phyloP scores from a whole-genome alignment of 2,113 vertebrate species.

The Dascyllus trimaculatus region DNA sequence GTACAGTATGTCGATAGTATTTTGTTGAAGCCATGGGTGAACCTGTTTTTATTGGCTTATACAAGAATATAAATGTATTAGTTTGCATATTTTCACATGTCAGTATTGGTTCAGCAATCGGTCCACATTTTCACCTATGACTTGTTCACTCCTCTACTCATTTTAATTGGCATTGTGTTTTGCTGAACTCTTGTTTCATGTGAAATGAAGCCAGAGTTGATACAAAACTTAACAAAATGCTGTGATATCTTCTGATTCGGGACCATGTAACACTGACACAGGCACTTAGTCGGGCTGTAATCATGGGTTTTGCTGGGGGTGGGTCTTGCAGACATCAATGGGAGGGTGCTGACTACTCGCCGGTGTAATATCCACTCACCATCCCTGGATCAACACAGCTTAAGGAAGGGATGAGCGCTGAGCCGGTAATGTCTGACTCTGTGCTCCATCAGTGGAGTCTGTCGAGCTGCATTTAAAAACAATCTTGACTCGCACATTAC shows the following conservation, averaged over 20 bases:
- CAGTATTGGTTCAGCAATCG: constrained; percentile 14
- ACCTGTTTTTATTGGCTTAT: neutral
- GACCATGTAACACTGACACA: constrained; percentile 13
- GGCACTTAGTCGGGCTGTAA: constrained; percentile 35
- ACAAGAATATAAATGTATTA: constrained; percentile 6
- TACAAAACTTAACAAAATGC: neutral
- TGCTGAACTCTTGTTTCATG: neutral
- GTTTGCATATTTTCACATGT: constrained; percentile 11
- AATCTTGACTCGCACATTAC: constrained; percentile 42
- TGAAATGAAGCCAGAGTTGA: neutral
- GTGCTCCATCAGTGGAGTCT: constrained; percentile 44
- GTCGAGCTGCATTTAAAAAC: constrained; percentile 8
- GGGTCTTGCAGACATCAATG: constrained; percentile 47
- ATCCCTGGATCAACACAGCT: constrained; percentile 65
- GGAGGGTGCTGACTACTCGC: constrained; percentile 51
- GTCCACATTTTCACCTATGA: neutral
- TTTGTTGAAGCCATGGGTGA: neutral
- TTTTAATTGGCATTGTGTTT: neutral
- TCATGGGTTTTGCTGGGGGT: constrained; percentile 23
- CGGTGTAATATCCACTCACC: constrained; percentile 56
- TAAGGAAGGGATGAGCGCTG: constrained; percentile 54
- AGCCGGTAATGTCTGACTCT: constrained; percentile 56
- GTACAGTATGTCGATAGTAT: neutral
- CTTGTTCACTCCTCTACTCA: neutral
- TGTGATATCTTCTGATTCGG: neutral